phyloP scores from a whole-genome alignment of 2,113 vertebrate species.

The Aspiorhynchus laticeps region DNA sequence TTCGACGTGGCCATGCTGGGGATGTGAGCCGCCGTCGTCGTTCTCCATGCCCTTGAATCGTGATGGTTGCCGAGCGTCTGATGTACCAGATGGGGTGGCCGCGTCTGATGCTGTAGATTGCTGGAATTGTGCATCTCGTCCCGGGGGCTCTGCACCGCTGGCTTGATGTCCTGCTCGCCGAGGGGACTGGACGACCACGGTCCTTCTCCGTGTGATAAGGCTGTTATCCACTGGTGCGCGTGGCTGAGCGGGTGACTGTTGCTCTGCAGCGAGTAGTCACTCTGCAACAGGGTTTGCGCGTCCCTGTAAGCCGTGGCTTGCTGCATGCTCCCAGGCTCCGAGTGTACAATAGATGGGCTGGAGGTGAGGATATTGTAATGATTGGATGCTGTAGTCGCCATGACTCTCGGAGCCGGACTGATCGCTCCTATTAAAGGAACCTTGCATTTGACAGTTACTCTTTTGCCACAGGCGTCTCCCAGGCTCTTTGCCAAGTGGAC shows the following conservation, averaged over 20 bases:
- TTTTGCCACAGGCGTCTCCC: slow-evolving; percentile 85
- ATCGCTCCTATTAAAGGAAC: slow-evolving; percentile 86
- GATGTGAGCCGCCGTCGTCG: slow-evolving; percentile 85
- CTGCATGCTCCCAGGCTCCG: slow-evolving; percentile 91
- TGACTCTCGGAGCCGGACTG: slow-evolving; percentile 94
- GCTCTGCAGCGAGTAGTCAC: slow-evolving; percentile 87
- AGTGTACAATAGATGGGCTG: slow-evolving; percentile 93
- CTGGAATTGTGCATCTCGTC: slow-evolving; percentile 82
- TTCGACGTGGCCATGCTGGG: slow-evolving; percentile 87
- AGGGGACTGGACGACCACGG: slow-evolving; percentile 89
- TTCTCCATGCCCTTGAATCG: slow-evolving; percentile 86
- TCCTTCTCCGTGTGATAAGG: slow-evolving; percentile 91
- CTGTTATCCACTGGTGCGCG: slow-evolving; percentile 96
- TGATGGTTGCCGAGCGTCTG: slow-evolving; percentile 86
- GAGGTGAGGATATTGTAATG: slow-evolving; percentile 96
- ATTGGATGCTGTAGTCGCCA: slow-evolving; percentile 97
- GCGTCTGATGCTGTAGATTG: slow-evolving; percentile 81
- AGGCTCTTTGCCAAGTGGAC: slow-evolving; percentile 81
- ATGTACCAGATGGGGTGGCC: slow-evolving; percentile 86
- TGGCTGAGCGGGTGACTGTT: slow-evolving; percentile 94
- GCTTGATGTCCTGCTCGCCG: slow-evolving; percentile 92
- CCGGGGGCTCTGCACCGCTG: slow-evolving; percentile 83
- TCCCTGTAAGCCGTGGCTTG: slow-evolving; percentile 90
- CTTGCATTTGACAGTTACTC: slow-evolving; percentile 95
- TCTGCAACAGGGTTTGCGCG: slow-evolving; percentile 90